Conservation (phyloP, 2,888 invertebrate genomes). For the Ectropis crepuscularia region DNA sequence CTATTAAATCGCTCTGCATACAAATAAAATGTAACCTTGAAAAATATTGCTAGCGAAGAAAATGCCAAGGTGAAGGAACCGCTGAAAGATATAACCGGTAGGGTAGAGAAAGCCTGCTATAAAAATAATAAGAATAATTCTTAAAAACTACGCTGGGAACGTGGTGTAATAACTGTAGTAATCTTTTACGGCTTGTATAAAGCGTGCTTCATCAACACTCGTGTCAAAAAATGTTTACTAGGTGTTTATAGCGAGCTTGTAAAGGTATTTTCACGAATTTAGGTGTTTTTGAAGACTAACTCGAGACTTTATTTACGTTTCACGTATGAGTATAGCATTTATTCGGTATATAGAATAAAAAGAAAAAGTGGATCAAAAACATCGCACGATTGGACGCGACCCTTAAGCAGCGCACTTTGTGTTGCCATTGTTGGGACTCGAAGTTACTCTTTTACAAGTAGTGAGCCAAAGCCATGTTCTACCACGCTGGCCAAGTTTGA, state of each 20-base stretch:
- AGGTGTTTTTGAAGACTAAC: background rate
- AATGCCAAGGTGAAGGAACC: slow-evolving; percentile 27
- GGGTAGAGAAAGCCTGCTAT: slow-evolving; percentile 10
- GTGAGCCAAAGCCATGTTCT: too few species aligned
- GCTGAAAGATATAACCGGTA: slow-evolving; percentile 18
- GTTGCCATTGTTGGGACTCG: too few species aligned
- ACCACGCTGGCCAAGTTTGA: too few species aligned
- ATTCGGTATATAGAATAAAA: too few species aligned
- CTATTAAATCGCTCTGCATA: slow-evolving; percentile 28
- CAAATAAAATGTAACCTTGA: slow-evolving; percentile 30
- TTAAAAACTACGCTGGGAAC: slow-evolving; percentile 22
- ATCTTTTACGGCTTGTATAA: slow-evolving; percentile 12
- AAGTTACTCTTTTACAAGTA: too few species aligned
- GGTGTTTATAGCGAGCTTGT: background rate
- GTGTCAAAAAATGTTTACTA: slow-evolving; percentile 7
- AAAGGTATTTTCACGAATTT: background rate
- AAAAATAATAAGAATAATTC: slow-evolving; percentile 21
- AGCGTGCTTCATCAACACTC: slow-evolving; percentile 11
- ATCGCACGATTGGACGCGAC: too few species aligned
- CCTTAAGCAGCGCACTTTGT: too few species aligned
- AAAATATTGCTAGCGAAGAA: slow-evolving; percentile 27
- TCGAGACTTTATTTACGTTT: background rate
- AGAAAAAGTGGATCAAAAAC: too few species aligned
- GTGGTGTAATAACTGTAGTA: slow-evolving; percentile 24
- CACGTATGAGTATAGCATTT: too few species aligned